Conservation (phyloP, 2,113 vertebrate species). For the Corvus hawaiiensis region DNA sequence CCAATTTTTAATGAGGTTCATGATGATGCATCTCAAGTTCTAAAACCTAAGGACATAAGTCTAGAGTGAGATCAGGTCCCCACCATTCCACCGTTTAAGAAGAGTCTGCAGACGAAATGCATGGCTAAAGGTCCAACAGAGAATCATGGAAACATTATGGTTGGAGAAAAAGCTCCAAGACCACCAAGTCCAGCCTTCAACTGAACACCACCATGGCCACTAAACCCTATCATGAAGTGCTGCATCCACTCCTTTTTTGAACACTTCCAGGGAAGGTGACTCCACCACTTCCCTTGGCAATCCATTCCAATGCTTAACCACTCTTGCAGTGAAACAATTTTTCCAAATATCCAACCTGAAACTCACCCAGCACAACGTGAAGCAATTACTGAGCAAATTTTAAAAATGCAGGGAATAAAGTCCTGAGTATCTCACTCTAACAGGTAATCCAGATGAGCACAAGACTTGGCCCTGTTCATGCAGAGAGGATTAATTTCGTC, state of each 20-base stretch:
- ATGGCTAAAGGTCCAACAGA: background rate
- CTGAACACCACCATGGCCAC: background rate
- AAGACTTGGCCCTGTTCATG: background rate
- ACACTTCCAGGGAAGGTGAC: background rate
- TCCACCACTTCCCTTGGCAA: background rate
- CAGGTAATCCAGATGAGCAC: background rate
- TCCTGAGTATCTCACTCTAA: background rate
- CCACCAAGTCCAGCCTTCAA: background rate
- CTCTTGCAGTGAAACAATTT: background rate
- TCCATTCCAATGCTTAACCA: fast-evolving
- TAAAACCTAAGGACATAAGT: background rate
- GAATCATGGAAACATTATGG: background rate
- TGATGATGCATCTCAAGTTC: background rate
- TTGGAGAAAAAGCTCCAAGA: background rate
- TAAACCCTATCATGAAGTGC: too few species aligned
- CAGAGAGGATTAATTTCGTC: background rate
- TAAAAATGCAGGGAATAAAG: background rate
- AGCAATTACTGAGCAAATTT: background rate
- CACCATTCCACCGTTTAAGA: fast-evolving
- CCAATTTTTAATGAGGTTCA: fast-evolving
- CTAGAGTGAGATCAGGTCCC: background rate
- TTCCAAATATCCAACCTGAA: background rate
- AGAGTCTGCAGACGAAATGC: background rate
- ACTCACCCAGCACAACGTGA: background rate
- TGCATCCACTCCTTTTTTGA: background rate